Percentiles rank a stretch among this genome's conserved stretches.
These are phyloP conservation scores for Aphodius granarius DNA, from an alignment of 2,888 invertebrate species.

Conservation along the genomic window DNA sequence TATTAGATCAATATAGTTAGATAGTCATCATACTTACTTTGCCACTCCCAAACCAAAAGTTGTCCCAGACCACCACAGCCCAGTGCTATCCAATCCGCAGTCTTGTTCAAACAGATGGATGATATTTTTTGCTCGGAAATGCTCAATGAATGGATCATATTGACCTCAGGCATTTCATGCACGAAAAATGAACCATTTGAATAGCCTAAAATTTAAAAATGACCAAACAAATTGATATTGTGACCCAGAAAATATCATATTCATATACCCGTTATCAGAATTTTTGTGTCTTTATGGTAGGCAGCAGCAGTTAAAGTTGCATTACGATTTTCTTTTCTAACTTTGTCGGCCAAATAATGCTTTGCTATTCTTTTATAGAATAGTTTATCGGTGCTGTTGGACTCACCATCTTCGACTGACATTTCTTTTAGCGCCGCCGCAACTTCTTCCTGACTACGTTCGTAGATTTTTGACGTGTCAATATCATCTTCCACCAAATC, in stretches of 20 bases:
- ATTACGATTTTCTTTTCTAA: slow-evolving; percentile 63
- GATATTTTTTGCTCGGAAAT: slow-evolving; percentile 85
- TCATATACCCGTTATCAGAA: slow-evolving; percentile 73
- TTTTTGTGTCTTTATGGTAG: slow-evolving; percentile 77
- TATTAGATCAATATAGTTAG: background rate
- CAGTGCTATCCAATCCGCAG: slow-evolving; percentile 96
- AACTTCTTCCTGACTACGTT: slow-evolving; percentile 56
- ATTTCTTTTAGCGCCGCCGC: slow-evolving; percentile 51
- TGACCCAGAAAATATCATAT: slow-evolving; percentile 1
- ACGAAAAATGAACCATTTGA: slow-evolving; percentile 89
- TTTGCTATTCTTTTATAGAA: slow-evolving; percentile 70
- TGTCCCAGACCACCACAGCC: slow-evolving; percentile 90
- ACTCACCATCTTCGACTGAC: slow-evolving; percentile 53
- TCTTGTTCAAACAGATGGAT: slow-evolving; percentile 77
- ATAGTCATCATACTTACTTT: slow-evolving; percentile 63
- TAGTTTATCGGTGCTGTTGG: slow-evolving; percentile 56
- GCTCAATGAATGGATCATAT: slow-evolving; percentile 85
- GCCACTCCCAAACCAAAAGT: slow-evolving; percentile 99
- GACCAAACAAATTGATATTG: background rate
- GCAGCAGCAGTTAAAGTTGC: slow-evolving; percentile 77
- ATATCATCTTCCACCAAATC: slow-evolving; percentile 73
- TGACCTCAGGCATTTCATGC: slow-evolving; percentile 93
- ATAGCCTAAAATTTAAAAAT: slow-evolving; percentile 64
- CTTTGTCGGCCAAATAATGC: slow-evolving; percentile 75
- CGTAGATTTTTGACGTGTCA: slow-evolving; percentile 60